Conservation (phyloP, 2,888 invertebrate species). For the Poecilus cupreus region DNA sequence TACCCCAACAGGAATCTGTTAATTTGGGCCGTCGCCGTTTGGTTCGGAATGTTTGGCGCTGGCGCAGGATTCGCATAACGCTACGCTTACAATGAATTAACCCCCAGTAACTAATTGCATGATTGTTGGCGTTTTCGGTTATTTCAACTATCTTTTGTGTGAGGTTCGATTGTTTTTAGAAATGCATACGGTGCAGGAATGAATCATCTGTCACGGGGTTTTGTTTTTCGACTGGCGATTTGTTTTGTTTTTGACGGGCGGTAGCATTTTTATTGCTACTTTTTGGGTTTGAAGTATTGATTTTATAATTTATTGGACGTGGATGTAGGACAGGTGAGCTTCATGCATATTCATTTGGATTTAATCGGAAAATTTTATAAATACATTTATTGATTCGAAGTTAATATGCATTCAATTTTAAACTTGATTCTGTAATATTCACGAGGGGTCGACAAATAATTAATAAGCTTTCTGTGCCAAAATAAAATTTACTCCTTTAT, state of each 20-base stretch:
- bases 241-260: conserved; percentile 9
- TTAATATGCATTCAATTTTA: no score
- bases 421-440: no score
- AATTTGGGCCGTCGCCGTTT: conserved; percentile 26
- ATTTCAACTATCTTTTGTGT: conserved; percentile 46
- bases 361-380: not conserved
- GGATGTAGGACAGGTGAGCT: not conserved
- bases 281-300: not conserved
- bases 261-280: conserved; percentile 9
- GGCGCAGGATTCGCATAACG: not conserved
- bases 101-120: conserved; percentile 14
- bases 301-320: conserved; percentile 34
- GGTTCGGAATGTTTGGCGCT: conserved; percentile 29
- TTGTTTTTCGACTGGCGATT: conserved; percentile 30
- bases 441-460: no score
- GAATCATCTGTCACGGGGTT: not conserved
- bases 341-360: conserved; percentile 7
- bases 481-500: no score
- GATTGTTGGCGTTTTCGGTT: conserved; percentile 21
- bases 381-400: not conserved
- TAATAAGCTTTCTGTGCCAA: no score
- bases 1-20: conserved; percentile 37
- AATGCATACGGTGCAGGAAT: conserved; percentile 30
- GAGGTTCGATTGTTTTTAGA: conserved; percentile 47
- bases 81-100: conserved; percentile 11